These are phyloP conservation scores for Sphinx pinastri DNA, from an alignment of 2,888 invertebrate species.

Conservation along the genomic window DNA sequence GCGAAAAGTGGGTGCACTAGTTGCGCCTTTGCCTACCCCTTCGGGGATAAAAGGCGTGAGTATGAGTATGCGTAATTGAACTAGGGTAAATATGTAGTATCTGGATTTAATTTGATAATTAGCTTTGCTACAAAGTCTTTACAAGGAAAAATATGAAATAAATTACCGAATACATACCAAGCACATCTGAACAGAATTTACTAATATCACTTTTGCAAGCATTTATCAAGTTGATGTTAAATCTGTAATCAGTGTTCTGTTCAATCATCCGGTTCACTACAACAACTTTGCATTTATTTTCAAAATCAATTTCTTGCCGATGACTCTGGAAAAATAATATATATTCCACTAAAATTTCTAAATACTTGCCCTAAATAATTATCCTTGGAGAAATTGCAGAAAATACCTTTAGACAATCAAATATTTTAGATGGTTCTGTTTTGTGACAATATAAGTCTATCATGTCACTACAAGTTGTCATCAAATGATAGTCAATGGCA, in stretches of 20 bases:
- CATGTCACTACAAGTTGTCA: constrained; percentile 93
- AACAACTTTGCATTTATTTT: constrained; percentile 91
- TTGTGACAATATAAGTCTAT: constrained; percentile 93
- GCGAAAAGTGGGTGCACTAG: too few relatives aligned
- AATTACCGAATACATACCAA: constrained; percentile 59
- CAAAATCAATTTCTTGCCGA: constrained; percentile 91
- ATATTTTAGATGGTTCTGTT: constrained; percentile 86
- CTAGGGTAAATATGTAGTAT: too few relatives aligned
- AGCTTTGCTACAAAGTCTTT: too few relatives aligned
- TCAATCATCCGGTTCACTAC: constrained; percentile 95
- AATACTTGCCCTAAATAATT: neutral
- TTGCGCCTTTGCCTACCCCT: too few relatives aligned
- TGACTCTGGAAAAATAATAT: constrained; percentile 79
- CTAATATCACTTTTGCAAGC: constrained; percentile 93
- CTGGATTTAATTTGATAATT: too few relatives aligned
- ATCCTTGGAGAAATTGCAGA: neutral
- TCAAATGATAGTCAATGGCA: constrained; percentile 92
- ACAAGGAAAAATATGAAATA: neutral
- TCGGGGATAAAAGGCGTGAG: too few relatives aligned
- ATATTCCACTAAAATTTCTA: constrained; percentile 22
- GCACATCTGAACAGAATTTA: constrained; percentile 80
- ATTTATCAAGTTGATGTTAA: constrained; percentile 92
- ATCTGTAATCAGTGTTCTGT: constrained; percentile 94
- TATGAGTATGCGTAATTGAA: too few relatives aligned
- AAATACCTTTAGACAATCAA: constrained; percentile 90